phyloP scores from a whole-genome alignment of 2,797 vertebrate species.

The Ptychadena robeensis region DNA sequence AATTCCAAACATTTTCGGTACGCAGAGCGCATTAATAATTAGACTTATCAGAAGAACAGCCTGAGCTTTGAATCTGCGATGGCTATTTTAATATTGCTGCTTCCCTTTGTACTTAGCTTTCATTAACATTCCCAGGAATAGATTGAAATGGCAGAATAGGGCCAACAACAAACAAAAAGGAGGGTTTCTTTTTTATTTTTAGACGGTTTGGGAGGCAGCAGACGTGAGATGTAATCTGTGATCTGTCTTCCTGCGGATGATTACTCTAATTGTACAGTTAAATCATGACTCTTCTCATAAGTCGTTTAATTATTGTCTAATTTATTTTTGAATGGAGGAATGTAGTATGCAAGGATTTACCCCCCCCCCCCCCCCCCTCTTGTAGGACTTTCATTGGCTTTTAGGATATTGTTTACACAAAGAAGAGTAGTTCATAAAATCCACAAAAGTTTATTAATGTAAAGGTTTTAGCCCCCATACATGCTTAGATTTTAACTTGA shows the following conservation, averaged over 20 bases:
- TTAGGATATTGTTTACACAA: no score
- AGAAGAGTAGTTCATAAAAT: no score
- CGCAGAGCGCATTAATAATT: slow-evolving; percentile 16
- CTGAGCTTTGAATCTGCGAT: slow-evolving; percentile 13
- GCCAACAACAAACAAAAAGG: slow-evolving; percentile 21
- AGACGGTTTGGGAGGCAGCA: neutral
- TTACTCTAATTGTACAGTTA: no score
- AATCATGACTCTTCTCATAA: no score
- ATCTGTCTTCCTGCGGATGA: neutral
- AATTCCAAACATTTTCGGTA: slow-evolving; percentile 10
- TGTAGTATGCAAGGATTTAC: no score
- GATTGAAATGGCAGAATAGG: slow-evolving; percentile 49
- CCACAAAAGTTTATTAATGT: no score
- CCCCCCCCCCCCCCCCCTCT: no score
- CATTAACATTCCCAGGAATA: slow-evolving; percentile 46
- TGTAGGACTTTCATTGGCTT: no score
- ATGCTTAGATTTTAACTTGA: no score
- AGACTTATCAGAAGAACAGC: neutral
- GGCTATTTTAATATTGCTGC: slow-evolving; percentile 41
- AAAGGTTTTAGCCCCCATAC: no score
- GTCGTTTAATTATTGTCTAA: no score
- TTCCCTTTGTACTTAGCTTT: slow-evolving; percentile 31
- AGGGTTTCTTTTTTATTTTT: slow-evolving; percentile 26
- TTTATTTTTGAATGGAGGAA: no score
- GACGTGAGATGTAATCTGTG: neutral